Evolutionary conservation across 2,888 invertebrate genomes (phyloP), one percentile per base, ranked within the genome.

Genomic region (Cryptocheilus praepositus): DNA sequence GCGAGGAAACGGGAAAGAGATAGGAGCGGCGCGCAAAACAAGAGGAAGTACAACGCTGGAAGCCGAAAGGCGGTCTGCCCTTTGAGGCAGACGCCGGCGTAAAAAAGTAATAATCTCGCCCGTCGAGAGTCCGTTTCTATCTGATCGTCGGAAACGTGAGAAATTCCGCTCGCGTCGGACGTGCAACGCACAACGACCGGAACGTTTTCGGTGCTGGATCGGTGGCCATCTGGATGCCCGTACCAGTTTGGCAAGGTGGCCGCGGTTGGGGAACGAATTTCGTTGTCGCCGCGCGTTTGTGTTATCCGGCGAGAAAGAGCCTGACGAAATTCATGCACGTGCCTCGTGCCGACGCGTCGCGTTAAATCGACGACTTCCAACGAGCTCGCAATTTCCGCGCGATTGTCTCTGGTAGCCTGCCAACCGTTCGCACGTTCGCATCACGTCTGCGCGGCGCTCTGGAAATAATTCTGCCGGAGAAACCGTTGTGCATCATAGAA

Each of bases 61-160:
- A 21, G 22, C 45, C 45, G 57, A 45, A 57, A 57, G 45, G 60
- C 51, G 60, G 60, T 51, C 8, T 36, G 16, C 43, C 51, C 60
- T 60, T 60, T 60, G 60, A 60, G 51, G 28, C 60, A 18, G 51
- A 49, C 8, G 25, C 51, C 60, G 36, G 36, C 58, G 44, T 45
- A 21, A 16, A 58, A 25, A 36, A 45, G 45, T 44, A 58, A 58
- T 58, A 58, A 58, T 58, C 45, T 58, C 58, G 28, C 49, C 46
- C 19, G 45, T 13, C 58, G 19, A 19, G 49, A 36, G 18, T 36
- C 21, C 51, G 60, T 68, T 18, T 57, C 28, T 58, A 44, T 61
- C 61, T 43, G 69, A 61, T 61, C 57, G 22, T 53, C 25, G 49
- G 21, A 52, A 61, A 53, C 60, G 57, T 52, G 45, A 61, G 64